Base-by-base conservation (phyloP, 2,888 invertebrate species). In the Thymelicus lineola region DNA sequence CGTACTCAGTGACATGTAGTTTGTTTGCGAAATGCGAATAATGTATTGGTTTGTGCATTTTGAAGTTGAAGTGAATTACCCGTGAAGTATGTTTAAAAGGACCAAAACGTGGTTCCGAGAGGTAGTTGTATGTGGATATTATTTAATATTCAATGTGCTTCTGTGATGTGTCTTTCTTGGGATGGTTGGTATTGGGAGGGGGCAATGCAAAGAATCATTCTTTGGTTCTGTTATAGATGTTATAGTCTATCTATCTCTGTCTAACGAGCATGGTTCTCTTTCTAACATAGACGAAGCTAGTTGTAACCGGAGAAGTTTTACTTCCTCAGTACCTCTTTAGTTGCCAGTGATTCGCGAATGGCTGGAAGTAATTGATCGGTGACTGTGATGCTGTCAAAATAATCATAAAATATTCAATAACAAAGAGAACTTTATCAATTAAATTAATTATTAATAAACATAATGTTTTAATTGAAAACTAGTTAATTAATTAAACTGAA, bases 21-120 rank as follows among this genome's bases (percentile, higher is more conserved):
- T 71, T 71, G 61, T 42, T 14, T 57, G 6, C 64, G 65, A 58
- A 15, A 73, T 62, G 59, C 12, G 55, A 48, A 69, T 73, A 75
- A 77, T 77, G 75, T 69, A 69, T 66, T 55, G 73, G 74, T 75
- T 70, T 58, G 61, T 63, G 28, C 14, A 28, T 53, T 57, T 38
- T 38, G 6, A 4, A 50, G 14, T 53, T 50, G 45, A 63, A 69
- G 64, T 71, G 55, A 55, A 55, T 55, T 55, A 55, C 10, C 55
- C 6, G 28, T 36, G 72, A 53, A 75, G 45, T 66, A 82, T 89
- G 83, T 89, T 89, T 75, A 86, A 80, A 72, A 76, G 91, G 71
- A 84, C 82, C n/a, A 90, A 87, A 76, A 92, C 91, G 65, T 92
- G 91, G 91, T 85, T 89, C 72, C 84, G 85, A 68, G 90, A 89